phyloP scores from a whole-genome alignment of 2,113 vertebrate genomes.

The Entelurus aequoreus region DNA sequence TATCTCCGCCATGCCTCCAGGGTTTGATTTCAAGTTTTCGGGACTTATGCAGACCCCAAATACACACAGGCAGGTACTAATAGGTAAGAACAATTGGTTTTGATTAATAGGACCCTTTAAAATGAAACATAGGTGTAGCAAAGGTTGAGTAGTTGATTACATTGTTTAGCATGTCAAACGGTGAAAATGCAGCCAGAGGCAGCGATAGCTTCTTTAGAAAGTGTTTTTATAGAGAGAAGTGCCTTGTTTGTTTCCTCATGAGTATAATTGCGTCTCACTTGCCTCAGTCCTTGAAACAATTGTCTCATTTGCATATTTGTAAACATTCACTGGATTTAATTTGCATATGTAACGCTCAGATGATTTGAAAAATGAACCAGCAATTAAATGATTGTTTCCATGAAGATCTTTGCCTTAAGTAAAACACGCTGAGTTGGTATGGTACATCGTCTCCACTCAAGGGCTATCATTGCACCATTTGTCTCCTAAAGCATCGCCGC shows the following conservation, averaged over 20 bases:
- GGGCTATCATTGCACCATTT: constrained; percentile 1
- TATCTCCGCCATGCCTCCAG: no score
- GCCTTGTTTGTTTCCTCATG: not conserved
- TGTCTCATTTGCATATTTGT: constrained; percentile 13
- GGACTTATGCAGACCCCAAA: no score
- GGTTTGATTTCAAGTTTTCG: no score
- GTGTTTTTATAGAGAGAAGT: constrained; percentile 1
- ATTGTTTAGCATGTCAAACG: not conserved
- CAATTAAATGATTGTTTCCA: not conserved
- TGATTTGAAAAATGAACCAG: constrained; percentile 10
- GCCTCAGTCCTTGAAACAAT: constrained; percentile 6
- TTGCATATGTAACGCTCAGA: constrained; percentile 14
- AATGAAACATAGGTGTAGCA: constrained; percentile 6
- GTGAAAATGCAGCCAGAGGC: not conserved
- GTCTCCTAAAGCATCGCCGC: constrained; percentile 1
- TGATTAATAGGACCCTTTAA: no score
- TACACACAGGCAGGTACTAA: no score
- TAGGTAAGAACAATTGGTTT: no score
- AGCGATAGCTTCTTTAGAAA: not conserved
- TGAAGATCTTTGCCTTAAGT: not conserved
- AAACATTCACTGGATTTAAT: constrained; percentile 13
- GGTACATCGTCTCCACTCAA: not conserved
- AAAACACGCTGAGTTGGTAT: not conserved
- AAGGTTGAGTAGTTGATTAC: constrained; percentile 15
- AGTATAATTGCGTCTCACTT: constrained; percentile 5